These are phyloP conservation scores for Mantis religiosa DNA, from an alignment of 2,888 invertebrate species.

Conservation along the genomic window DNA sequence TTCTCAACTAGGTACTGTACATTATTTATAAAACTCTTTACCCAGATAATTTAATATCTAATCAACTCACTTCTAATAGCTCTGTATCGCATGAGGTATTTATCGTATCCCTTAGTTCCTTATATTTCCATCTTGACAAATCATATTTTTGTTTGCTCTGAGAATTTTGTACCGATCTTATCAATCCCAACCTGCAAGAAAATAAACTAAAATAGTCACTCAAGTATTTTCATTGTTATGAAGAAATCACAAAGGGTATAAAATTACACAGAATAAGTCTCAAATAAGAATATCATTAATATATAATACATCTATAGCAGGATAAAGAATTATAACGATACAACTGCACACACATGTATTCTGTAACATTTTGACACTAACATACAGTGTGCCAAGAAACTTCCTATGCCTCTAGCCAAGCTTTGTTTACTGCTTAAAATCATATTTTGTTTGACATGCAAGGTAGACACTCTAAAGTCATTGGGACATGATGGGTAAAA, in stretches of 20 bases:
- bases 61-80: conserved; percentile 68
- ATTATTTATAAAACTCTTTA: no score
- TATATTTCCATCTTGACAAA: conserved; percentile 96
- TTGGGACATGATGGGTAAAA: no score
- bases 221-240: background rate
- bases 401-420: no score
- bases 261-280: background rate
- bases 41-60: background rate
- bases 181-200: conserved; percentile 69
- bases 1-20: no score
- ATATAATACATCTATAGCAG: background rate
- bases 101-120: conserved; percentile 93
- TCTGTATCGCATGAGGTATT: conserved; percentile 98
- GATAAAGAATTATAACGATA: background rate
- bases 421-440: no score
- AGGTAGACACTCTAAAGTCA: no score
- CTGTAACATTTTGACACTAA: no score
- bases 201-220: background rate
- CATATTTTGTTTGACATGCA: no score
- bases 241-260: background rate
- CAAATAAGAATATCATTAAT: background rate
- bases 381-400: no score
- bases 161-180: conserved; percentile 72
- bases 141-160: conserved; percentile 85
- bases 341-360: no score